Base-by-base conservation (phyloP, 1,140 invertebrate genomes). In the Eumaeus atala region DNA sequence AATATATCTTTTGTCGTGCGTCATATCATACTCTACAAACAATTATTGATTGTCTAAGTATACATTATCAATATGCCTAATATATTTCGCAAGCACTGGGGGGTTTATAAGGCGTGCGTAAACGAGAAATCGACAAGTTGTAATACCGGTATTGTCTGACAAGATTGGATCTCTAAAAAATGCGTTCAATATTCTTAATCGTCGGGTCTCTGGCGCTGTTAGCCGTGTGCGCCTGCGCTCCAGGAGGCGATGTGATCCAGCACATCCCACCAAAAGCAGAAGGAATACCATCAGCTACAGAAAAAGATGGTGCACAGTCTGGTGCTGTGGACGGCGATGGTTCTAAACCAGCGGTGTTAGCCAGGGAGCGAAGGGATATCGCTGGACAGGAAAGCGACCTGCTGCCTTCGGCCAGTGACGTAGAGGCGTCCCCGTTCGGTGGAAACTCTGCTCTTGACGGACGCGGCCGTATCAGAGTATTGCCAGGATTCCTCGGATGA, bases 241-340 rank as follows among this genome's bases (percentile, higher is more conserved):
- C 80, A 53, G 60, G 52, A 49, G 70, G 61, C 17, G 79, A 79
- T 54, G 73, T 75, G 68, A 84, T 84, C 65, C 72, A 84, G 62
- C 72, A 77, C 66, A 82, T 84, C 59, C 78, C 78, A 8, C 67
- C 51, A 83, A 82, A 74, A 72, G 62, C 38, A 58, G 76, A 61
- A 49, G 66, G 47, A 83, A 86, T 66, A 86, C 83, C 70, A 64
- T 84, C 71, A 83, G 73, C 62, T 86, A 86, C 69, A 73, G 74
- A 64, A 80, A 81, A 67, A 73, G 67, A 65, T 62, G 75, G 16
- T 76, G 70, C 66, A 72, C 67, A 34, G 18, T 86, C 74, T 77
- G 77, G 72, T 83, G 80, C 73, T 86, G 70, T 51, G 83, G 83
- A 1, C 66, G 65, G 54, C 64, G 74, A 62, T 74, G 70, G 65